Base-by-base conservation (phyloP, 1,140 invertebrate species). In the Drosophila oshimai region DNA sequence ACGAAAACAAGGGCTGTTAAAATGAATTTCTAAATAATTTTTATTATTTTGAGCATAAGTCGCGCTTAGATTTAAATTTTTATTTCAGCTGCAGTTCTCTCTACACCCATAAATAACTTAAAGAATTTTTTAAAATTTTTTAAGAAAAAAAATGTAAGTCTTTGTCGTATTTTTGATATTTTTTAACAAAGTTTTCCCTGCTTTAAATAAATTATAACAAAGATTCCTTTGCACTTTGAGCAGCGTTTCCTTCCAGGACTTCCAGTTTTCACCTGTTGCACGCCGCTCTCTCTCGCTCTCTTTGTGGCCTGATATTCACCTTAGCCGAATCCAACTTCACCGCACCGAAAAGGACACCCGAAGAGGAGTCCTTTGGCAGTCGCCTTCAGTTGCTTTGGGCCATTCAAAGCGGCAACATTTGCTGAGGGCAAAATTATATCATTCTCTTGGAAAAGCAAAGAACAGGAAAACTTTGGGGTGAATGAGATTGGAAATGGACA, bases 241-340 rank as follows among this genome's bases (percentile, higher is more conserved):
- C 31, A 1, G 1, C 7, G 9, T 26, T 31, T 5, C 13, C 24
- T 74, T 79, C 76, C 76, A 79, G 36, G 42, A 29, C 58, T 79
- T 79, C 75, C 76, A 74, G 7, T 31, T 29, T 58, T 53, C 71
- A 80, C 57, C 73, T 80, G 76, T 80, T 80, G 76, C 26, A 7
- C 18, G 31, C 12, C 39, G n/a, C n/a, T 7, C 20, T 17, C 9
- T 31, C 26, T 9, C 37, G 5, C 22, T 37, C 24, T 29, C 26
- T 20, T 24, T 9, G 6, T 12, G n/a, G 6, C 3, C 9, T 31
- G 9, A 45, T 64, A 74, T 15, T 64, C 69, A 57, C 64, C 75
- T 58, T 45, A 33, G 6, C 15, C 0, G 2, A 15, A 17, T 1
- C 9, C 22, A 45, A 55, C 22, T 53, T 37, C 76, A 80, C 62